Evolutionary conservation across 2,888 invertebrate species (phyloP).

Genomic region (Heteropelma amictum): DNA sequence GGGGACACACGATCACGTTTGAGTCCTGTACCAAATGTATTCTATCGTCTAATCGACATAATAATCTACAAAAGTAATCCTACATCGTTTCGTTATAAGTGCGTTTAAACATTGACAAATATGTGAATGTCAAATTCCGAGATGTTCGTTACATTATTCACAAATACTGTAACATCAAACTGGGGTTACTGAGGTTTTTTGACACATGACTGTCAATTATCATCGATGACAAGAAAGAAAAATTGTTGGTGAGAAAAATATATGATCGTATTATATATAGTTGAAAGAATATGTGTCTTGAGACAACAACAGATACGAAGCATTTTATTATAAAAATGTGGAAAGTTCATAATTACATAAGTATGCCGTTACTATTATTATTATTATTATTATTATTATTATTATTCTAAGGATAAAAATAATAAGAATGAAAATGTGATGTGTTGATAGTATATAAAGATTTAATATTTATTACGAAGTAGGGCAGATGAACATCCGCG

Average conservation of each 20-base stretch:
- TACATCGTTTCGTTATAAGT: too few relatives aligned
- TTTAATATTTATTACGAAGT: conserved; percentile 44
- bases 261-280: neutral
- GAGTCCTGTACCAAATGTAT: too few relatives aligned
- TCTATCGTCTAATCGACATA: too few relatives aligned
- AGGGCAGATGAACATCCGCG: neutral
- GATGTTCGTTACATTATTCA: neutral
- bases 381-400: too few relatives aligned
- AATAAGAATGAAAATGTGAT: conserved; percentile 49
- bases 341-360: conserved; percentile 9
- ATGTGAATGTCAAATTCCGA: too few relatives aligned
- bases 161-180: neutral
- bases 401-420: conserved; percentile 21
- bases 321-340: neutral
- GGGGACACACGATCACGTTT: too few relatives aligned
- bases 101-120: too few relatives aligned
- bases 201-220: conserved; percentile 46
- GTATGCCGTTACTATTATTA: too few relatives aligned
- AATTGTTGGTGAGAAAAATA: neutral
- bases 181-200: conserved; percentile 16
- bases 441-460: conserved; percentile 47
- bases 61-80: too few relatives aligned
- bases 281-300: conserved; percentile 16
- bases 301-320: neutral
- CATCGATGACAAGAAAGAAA: neutral